Percentiles rank a stretch among this genome's conserved stretches.
Evolutionary conservation across 2,113 vertebrate species (phyloP).

Genomic region (Corapipo altera): DNA sequence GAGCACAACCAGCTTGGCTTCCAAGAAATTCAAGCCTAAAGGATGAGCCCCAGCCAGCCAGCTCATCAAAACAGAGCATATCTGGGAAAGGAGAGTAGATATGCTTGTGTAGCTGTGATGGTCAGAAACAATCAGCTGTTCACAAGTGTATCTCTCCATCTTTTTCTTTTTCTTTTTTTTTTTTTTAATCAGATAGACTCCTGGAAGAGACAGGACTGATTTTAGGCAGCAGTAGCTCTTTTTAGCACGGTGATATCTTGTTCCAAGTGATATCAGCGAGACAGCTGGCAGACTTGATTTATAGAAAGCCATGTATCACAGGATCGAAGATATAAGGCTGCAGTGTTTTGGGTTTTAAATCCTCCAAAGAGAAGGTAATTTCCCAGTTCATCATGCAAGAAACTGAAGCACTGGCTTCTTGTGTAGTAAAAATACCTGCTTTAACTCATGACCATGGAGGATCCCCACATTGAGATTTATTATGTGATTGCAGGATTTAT

Average conservation of each 20-base stretch:
- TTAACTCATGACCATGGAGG: rapidly evolving
- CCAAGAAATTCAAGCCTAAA: not conserved
- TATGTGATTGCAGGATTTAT: not conserved
- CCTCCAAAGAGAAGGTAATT: not conserved
- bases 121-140: not conserved
- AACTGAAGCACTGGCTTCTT: not conserved
- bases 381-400: not conserved
- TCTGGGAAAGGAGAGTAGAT: not conserved
- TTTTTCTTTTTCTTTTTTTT: not conserved
- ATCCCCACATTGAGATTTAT: not conserved
- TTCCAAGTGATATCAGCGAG: rapidly evolving
- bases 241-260: not conserved
- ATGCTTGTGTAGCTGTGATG: not conserved
- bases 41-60: not conserved
- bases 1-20: not conserved
- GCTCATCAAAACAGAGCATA: not conserved
- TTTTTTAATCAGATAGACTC: not conserved
- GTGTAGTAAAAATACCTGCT: not conserved
- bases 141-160: not conserved
- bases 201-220: not conserved
- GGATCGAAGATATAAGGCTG: not conserved
- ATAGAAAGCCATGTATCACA: not conserved
- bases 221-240: not conserved
- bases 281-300: not conserved
- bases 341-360: not conserved